These are phyloP conservation scores for Mizuhopecten yessoensis DNA, from an alignment of 1,140 invertebrate genomes.

Conservation along the genomic window DNA sequence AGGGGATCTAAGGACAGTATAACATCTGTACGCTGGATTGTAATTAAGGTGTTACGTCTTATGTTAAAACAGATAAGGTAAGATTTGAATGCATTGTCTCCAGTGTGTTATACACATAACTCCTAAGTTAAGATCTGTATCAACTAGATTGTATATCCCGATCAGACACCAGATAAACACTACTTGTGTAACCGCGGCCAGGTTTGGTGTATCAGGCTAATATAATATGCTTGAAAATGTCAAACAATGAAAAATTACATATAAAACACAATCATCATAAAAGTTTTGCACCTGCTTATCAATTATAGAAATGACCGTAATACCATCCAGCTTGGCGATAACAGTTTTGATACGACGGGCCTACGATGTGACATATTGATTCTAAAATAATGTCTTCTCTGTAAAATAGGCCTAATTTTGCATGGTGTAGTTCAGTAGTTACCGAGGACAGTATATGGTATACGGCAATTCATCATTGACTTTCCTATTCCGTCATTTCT, in stretches of 20 bases:
- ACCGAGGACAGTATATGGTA: too few species aligned
- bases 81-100: not conserved
- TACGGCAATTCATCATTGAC: too few species aligned
- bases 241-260: not conserved
- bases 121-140: not conserved
- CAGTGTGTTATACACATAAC: not conserved
- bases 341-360: not conserved
- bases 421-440: not conserved
- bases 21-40: not conserved
- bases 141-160: not conserved
- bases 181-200: not conserved
- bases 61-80: not conserved
- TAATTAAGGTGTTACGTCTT: not conserved
- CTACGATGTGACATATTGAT: not conserved
- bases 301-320: not conserved
- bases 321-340: not conserved
- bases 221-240: constrained; percentile 16
- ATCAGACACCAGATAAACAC: not conserved
- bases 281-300: not conserved
- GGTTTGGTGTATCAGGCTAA: not conserved
- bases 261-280: not conserved
- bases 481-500: too few species aligned
- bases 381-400: constrained; percentile 11
- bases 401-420: not conserved
- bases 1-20: not conserved